These are phyloP conservation scores for Dicyrtoma fusca DNA, from an alignment of 2,888 invertebrate genomes.

Conservation along the genomic window DNA sequence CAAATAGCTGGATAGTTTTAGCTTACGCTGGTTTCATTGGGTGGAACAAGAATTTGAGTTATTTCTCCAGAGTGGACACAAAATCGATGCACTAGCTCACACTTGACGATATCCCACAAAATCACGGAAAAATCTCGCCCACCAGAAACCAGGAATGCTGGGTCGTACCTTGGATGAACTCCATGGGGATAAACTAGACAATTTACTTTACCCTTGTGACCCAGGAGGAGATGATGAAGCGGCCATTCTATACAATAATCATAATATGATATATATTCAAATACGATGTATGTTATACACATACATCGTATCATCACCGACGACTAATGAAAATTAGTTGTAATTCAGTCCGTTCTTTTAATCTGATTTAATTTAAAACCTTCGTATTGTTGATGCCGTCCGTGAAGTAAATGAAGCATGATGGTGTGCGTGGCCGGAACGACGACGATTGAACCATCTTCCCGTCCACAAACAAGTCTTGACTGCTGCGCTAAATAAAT, in stretches of 20 bases:
- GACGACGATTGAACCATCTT: slow-evolving; percentile 94
- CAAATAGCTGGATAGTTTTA: too few species aligned
- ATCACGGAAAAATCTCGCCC: slow-evolving; percentile 98
- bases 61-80: slow-evolving; percentile 98
- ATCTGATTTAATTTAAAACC: slow-evolving; percentile 46
- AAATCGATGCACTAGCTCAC: slow-evolving; percentile 87
- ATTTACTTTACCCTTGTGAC: slow-evolving; percentile 92
- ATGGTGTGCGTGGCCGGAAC: slow-evolving; percentile 95
- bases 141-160: slow-evolving; percentile 87
- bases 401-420: slow-evolving; percentile 86
- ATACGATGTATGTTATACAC: not conserved
- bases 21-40: slow-evolving; percentile 79
- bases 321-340: not conserved
- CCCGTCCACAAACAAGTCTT: slow-evolving; percentile 88
- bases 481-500: slow-evolving; percentile 94
- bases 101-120: slow-evolving; percentile 92
- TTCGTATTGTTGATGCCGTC: slow-evolving; percentile 78
- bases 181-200: slow-evolving; percentile 94
- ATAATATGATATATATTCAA: too few species aligned
- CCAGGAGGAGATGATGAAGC: slow-evolving; percentile 80
- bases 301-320: not conserved
- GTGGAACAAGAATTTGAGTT: slow-evolving; percentile 90
- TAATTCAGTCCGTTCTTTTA: not conserved
- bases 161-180: slow-evolving; percentile 84
- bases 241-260: slow-evolving; percentile 83